Evolutionary conservation across 1,140 invertebrate species (phyloP), one percentile per base, ranked within the genome.

Genomic region (Periplaneta americana): DNA sequence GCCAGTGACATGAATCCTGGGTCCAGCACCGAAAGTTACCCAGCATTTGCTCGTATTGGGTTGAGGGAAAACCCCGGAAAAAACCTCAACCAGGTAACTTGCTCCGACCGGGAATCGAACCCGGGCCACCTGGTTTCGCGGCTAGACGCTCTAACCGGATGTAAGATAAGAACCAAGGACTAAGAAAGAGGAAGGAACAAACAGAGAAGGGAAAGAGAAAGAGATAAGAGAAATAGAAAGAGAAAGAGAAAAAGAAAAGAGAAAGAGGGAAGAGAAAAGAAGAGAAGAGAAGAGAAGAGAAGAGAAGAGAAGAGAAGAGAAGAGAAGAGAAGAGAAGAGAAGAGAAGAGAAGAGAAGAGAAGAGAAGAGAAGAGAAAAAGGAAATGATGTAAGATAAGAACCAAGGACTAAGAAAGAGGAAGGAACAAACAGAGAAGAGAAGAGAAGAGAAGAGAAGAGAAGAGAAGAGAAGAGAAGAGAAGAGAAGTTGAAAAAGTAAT

Each of bases 261-360:
- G n/a, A 66, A 66, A 18, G n/a, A n/a, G n/a, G 57, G n/a, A n/a
- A 66, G n/a, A 66, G n/a, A n/a, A 66, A 66, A 17, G n/a, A 18
- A 66, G n/a, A 66, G 57, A 66, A n/a, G n/a, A n/a, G 17, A 18
- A 66, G 57, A 66, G 57, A 66, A 66, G n/a, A n/a, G n/a, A n/a
- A 66, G 57, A 66, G 57, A 66, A 66, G n/a, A 66, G n/a, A 18
- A 66, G 57, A n/a, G n/a, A 66, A n/a, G 57, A n/a, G n/a, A n/a
- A n/a, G n/a, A n/a, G n/a, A 66, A 18, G n/a, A 83, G 66, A 82
- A 32, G 81, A 81, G 79, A 37, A 0, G 39, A 48, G 78, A 82
- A 8, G 57, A 33, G 31, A 74, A 78, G 57, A 75, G 39, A 57
- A 48, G 57, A 80, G 10, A 33, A 81, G 66, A 80, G 57, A 81